Base-by-base conservation (phyloP, 2,888 invertebrate species). In the Caenorhabditis plicata region DNA sequence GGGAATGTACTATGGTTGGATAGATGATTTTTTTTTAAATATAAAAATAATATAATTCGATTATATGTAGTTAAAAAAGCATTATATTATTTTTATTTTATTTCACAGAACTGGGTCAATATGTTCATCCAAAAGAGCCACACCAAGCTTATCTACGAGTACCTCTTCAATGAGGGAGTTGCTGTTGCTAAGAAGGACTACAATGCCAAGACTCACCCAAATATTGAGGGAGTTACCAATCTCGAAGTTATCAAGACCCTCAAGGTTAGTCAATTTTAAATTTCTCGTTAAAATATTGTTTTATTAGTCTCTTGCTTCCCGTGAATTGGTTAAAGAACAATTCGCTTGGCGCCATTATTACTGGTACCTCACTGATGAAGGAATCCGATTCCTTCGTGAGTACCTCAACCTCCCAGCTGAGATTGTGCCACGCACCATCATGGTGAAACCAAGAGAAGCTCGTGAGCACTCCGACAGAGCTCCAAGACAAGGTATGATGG, bases 101-200 rank as follows among this genome's bases (percentile, higher is more conserved):
- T 23, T 58, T 65, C 25, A 36, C 51, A 57, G 60, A 69, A 67
- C 65, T 68, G 69, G 61, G 64, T 60, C 77, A 92, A 90, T 84
- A 98, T 98, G 98, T 93, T 98, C 92, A 98, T 98, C 93, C 94
- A 96, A 81, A 96, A 95, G 87, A 90, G 91, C 86, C 92, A 94
- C 84, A 89, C 94, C 82, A 89, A 91, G 75, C 86, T 90, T 77
- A 96, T 98, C 83, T 98, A 92, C 85, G 96, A 98, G 83, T 91
- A 91, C 86, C 68, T 81, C 58, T 80, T 80, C 74, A 78, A 77
- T 83, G 96, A 99, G 85, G 98, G 98, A 83, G 98, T 98, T 65
- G 90, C 96, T 88, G 96, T 98, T 78, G 98, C 98, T 9, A 94
- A 94, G 84, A 96, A 98, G 82, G 96, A 99, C 85, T 91, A 91